Evolutionary conservation across 2,888 invertebrate species (phyloP).

Genomic region (Ophraella communa): DNA sequence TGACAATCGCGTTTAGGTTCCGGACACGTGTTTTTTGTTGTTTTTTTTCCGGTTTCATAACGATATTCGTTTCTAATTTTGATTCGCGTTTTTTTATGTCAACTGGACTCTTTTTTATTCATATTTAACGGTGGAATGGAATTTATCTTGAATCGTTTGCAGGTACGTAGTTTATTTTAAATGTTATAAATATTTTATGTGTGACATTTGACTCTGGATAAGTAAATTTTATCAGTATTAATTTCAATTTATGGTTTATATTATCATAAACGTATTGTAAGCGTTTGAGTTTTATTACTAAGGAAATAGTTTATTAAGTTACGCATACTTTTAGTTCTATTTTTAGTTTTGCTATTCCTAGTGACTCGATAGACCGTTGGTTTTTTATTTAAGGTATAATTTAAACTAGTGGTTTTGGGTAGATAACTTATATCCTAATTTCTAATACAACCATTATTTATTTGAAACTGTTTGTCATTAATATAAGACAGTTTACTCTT

Average conservation of each 20-base stretch:
- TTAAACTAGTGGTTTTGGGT: neutral
- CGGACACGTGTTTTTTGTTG: neutral
- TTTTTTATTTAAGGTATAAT: neutral
- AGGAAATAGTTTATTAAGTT: neutral
- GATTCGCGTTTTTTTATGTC: neutral
- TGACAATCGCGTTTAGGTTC: neutral
- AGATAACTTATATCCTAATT: too few relatives aligned
- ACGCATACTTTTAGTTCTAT: neutral
- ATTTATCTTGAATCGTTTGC: neutral
- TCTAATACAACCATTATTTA: too few relatives aligned
- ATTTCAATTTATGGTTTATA: neutral
- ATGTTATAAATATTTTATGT: neutral
- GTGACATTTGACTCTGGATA: conserved; percentile 9
- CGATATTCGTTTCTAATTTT: neutral
- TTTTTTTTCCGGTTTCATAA: neutral
- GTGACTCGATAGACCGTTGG: neutral
- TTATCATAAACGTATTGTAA: neutral
- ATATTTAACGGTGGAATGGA: neutral
- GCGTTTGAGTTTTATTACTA: neutral
- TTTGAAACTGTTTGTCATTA: too few relatives aligned
- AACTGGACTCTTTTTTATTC: neutral
- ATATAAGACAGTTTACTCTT: too few relatives aligned
- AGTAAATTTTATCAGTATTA: neutral
- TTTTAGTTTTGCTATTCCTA: neutral
- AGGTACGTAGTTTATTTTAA: neutral